Percentiles rank a stretch among this genome's conserved stretches.
Conservation (phyloP, 2,797 vertebrate genomes). For the Sciaenops ocellatus region DNA sequence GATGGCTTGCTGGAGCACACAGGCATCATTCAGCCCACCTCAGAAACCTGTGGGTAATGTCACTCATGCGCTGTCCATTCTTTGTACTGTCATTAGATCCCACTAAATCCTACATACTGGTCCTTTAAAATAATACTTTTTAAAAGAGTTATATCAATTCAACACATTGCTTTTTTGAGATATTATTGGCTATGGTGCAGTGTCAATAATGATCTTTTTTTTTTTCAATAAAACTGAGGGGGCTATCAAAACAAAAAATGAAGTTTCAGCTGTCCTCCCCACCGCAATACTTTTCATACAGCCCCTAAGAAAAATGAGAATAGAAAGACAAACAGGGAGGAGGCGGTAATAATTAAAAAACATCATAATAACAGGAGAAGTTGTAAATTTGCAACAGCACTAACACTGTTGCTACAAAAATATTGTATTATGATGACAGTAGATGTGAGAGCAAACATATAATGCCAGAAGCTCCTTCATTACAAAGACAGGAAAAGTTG, state of each 20-base stretch:
- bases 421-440: slow-evolving; percentile 77
- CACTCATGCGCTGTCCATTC: no score
- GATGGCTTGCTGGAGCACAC: no score
- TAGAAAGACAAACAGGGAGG: slow-evolving; percentile 6
- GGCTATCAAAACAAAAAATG: neutral
- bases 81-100: no score
- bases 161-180: neutral
- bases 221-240: neutral
- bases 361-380: slow-evolving; percentile 40
- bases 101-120: no score
- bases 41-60: no score
- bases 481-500: slow-evolving; percentile 82
- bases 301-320: neutral
- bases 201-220: neutral
- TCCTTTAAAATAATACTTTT: no score
- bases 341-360: slow-evolving; percentile 37
- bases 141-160: neutral
- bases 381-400: slow-evolving; percentile 33
- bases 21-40: no score
- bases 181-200: neutral
- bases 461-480: slow-evolving; percentile 82
- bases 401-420: slow-evolving; percentile 66
- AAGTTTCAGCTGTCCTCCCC: neutral
- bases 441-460: slow-evolving; percentile 81
- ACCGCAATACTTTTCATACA: neutral